Evolutionary conservation across 2,113 vertebrate genomes (phyloP).

Genomic region (Cololabis saira): DNA sequence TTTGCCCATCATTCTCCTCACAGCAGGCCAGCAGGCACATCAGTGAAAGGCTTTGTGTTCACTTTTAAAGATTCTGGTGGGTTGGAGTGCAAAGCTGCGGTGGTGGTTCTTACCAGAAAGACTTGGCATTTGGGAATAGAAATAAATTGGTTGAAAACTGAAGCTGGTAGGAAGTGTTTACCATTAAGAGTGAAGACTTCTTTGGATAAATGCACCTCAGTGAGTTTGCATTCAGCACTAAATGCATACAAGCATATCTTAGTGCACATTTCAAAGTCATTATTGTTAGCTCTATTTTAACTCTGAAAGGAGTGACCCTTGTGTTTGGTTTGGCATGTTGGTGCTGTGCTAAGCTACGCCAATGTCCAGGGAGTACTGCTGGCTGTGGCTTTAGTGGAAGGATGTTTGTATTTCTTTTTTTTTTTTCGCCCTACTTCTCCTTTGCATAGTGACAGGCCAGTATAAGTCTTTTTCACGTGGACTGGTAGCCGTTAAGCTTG

Average conservation of each 20-base stretch:
- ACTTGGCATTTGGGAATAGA: constrained; percentile 42
- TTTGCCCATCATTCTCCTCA: constrained; percentile 18
- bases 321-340: constrained; percentile 68
- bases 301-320: constrained; percentile 54
- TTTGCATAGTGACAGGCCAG: constrained; percentile 63
- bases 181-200: constrained; percentile 2
- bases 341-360: constrained; percentile 40
- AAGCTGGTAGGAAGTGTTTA: constrained; percentile 13
- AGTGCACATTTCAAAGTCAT: no score
- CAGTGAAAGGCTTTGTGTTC: constrained; percentile 31
- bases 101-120: constrained; percentile 32
- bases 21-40: constrained; percentile 12
- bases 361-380: constrained; percentile 48
- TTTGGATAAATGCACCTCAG: constrained; percentile 1
- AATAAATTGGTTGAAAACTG: constrained; percentile 20
- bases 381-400: constrained; percentile 36
- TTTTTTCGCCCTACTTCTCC: constrained; percentile 38
- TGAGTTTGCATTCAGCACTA: constrained; percentile 1
- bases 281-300: no score
- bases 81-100: constrained; percentile 62
- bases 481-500: constrained; percentile 50
- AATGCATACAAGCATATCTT: constrained; percentile 24
- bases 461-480: constrained; percentile 61
- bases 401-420: constrained; percentile 51
- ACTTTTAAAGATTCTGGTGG: constrained; percentile 60